Percentiles rank a stretch among this genome's conserved stretches.
These are phyloP conservation scores for Naja naja DNA, from an alignment of 2,113 vertebrate species.

Conservation along the genomic window DNA sequence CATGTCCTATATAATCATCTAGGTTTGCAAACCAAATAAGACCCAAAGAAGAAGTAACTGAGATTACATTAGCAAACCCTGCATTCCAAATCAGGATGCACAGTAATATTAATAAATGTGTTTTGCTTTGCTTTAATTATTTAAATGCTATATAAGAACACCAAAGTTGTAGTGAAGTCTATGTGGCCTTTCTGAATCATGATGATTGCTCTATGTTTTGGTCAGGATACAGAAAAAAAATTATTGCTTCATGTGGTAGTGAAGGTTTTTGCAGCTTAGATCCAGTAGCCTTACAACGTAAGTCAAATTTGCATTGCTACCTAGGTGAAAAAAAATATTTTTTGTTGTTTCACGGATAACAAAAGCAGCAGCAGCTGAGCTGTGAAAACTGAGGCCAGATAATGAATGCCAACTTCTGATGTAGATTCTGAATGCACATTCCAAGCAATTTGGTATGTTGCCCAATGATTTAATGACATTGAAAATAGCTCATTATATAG, in stretches of 20 bases:
- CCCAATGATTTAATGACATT: conserved; percentile 4
- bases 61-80: background rate
- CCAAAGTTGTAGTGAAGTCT: background rate
- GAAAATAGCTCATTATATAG: conserved; percentile 55
- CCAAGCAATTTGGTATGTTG: background rate
- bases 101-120: background rate
- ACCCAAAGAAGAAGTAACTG: background rate
- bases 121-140: background rate
- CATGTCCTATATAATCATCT: background rate
- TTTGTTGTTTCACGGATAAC: background rate
- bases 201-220: background rate
- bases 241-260: background rate
- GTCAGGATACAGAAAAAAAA: background rate
- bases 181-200: background rate
- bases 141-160: background rate
- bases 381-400: background rate
- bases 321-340: no score
- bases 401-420: background rate
- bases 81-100: background rate
- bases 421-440: background rate
- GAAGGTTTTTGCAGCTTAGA: background rate
- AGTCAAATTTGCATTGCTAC: background rate
- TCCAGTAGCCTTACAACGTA: background rate
- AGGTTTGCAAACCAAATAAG: background rate
- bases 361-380: background rate